Percentiles rank a stretch among this genome's conserved stretches.
phyloP scores from a whole-genome alignment of 2,888 invertebrate genomes.

The Cephus runcator region DNA sequence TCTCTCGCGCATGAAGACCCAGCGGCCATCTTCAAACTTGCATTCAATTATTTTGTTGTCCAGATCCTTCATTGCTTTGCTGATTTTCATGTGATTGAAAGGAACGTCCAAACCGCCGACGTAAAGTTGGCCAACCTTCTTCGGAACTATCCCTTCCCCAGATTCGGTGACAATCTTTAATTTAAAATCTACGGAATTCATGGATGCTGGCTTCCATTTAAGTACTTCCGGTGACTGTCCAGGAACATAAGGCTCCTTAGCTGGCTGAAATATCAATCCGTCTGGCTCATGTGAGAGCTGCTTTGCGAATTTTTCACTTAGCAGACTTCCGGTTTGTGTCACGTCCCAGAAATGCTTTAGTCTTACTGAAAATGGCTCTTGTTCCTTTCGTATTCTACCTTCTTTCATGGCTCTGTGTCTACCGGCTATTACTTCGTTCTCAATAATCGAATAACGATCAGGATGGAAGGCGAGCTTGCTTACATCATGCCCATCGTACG shows the following conservation, averaged over 20 bases:
- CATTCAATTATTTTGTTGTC: constrained; percentile 98
- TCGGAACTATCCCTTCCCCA: constrained; percentile 76
- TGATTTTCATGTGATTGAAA: constrained; percentile 81
- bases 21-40: constrained; percentile 80
- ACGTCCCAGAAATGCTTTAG: constrained; percentile 93
- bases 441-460: constrained; percentile 81
- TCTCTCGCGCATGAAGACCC: constrained; percentile 95
- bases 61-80: constrained; percentile 79
- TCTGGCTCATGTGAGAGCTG: constrained; percentile 94
- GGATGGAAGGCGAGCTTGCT: constrained; percentile 81
- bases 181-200: constrained; percentile 97
- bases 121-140: constrained; percentile 79
- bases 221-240: constrained; percentile 87
- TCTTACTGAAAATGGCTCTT: constrained; percentile 92
- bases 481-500: constrained; percentile 82
- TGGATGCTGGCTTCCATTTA: constrained; percentile 96
- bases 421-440: constrained; percentile 74
- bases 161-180: constrained; percentile 81
- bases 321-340: constrained; percentile 74
- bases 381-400: constrained; percentile 78
- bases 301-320: constrained; percentile 87
- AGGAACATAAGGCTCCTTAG: constrained; percentile 83
- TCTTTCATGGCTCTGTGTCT: constrained; percentile 81
- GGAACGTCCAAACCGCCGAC: constrained; percentile 79
- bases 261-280: constrained; percentile 97